Evolutionary conservation across 1,140 invertebrate species (phyloP), one percentile per base, ranked within the genome.

Genomic region (Antheraea mylitta): DNA sequence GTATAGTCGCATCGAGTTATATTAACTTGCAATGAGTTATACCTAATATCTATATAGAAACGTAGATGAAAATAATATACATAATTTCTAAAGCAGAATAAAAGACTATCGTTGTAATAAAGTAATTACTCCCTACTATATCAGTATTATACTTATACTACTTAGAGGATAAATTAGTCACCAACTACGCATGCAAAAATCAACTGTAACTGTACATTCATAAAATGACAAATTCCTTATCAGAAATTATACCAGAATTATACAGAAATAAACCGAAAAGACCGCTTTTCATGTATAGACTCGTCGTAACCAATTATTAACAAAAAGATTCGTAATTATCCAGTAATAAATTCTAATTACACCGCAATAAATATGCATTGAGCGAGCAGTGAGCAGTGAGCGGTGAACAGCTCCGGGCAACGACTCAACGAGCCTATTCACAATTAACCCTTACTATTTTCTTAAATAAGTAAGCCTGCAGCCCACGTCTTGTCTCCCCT

Each of bases 401-500:
- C 11, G 38, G 38, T 10, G 45, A 53, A 1, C 45, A n/a, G 45
- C 45, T 53, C 45, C 45, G 5, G 45, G 45, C 45, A 16, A 53
- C 45, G 45, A 61, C 60, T 30, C 19, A 13, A 61, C 60, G 60
- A 61, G 60, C 19, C 60, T n/a, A 30, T 61, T 61, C 30, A 65
- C 64, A 65, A 65, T 65, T 65, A 65, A 42, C 38, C 42, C 18
- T 45, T 65, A 65, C 53, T 65, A 65, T 65, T 48, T 65, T 22
- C 18, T 65, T 48, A 65, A 65, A 65, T 42, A 65, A 48, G 16
- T 13, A 36, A 7, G 61, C 30, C 10, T n/a, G 11, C 30, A 30
- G 19, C 30, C 48, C 61, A 16, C 61, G 42, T 11, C 64, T 68
- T 30, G 42, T 48, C 67, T 62, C 59, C 42, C 19, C n/a, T 67